Conservation (phyloP, 2,888 invertebrate genomes). For the Conchocele bisecta region DNA sequence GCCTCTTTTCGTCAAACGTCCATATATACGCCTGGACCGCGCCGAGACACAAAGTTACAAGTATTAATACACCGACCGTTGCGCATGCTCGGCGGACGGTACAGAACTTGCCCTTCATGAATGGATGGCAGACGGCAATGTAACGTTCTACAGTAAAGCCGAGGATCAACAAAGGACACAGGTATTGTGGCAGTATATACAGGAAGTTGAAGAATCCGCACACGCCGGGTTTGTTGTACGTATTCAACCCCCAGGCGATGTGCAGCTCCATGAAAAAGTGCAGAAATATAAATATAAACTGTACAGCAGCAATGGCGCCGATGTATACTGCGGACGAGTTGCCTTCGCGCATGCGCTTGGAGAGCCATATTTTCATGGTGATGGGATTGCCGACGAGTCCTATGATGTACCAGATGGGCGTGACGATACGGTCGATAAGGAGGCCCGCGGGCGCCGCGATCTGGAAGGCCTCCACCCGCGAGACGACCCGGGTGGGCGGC, state of each 20-base stretch:
- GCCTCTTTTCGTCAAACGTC: conserved; percentile 68
- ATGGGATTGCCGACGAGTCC: conserved; percentile 80
- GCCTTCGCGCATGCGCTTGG: conserved; percentile 74
- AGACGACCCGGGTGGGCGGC: conserved; percentile 6
- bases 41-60: conserved; percentile 67
- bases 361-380: conserved; percentile 80
- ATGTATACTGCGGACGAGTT: conserved; percentile 82
- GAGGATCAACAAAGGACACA: conserved; percentile 80
- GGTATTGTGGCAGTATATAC: conserved; percentile 77
- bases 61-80: conserved; percentile 67
- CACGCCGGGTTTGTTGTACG: conserved; percentile 66
- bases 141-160: conserved; percentile 82
- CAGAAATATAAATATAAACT: conserved; percentile 76
- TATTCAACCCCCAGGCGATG: conserved; percentile 78
- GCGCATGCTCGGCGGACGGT: conserved; percentile 75
- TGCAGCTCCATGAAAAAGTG: conserved; percentile 79
- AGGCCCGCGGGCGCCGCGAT: conserved; percentile 69
- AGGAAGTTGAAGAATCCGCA: conserved; percentile 79
- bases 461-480: conserved; percentile 50
- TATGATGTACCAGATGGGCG: conserved; percentile 80
- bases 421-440: conserved; percentile 76
- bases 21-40: conserved; percentile 79
- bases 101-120: conserved; percentile 77
- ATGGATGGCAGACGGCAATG: conserved; percentile 80
- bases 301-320: conserved; percentile 78